Evolutionary conservation across 2,888 invertebrate species (phyloP).

Genomic region (Ectemnius cavifrons): DNA sequence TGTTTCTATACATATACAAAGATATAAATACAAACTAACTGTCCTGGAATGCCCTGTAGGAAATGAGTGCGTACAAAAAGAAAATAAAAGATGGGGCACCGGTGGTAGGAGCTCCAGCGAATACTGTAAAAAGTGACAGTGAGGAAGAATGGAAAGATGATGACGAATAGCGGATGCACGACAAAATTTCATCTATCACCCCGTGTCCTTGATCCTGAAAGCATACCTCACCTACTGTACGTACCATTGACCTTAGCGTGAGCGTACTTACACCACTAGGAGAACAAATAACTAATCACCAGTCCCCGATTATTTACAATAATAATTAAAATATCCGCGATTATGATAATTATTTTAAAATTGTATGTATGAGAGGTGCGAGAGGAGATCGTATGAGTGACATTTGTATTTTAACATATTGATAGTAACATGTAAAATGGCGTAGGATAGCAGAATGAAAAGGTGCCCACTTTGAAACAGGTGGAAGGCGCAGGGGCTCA

Average conservation of each 20-base stretch:
- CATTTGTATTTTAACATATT: conserved; percentile 79
- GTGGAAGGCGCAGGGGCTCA: conserved; percentile 69
- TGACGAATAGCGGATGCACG: conserved; percentile 79
- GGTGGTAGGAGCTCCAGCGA: conserved; percentile 78
- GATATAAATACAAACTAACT: background rate
- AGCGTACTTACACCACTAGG: conserved; percentile 78
- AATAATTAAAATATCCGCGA: conserved; percentile 74
- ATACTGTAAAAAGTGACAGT: conserved; percentile 81
- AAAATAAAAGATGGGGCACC: conserved; percentile 79
- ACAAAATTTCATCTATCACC: conserved; percentile 77
- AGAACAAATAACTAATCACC: conserved; percentile 76
- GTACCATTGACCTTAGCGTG: conserved; percentile 79
- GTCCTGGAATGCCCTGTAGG: conserved; percentile 79
- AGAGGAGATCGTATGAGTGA: conserved; percentile 73
- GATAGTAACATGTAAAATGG: conserved; percentile 78
- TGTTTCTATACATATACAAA: background rate
- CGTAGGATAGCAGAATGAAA: conserved; percentile 71
- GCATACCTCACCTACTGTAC: conserved; percentile 79
- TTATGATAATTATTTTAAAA: conserved; percentile 77
- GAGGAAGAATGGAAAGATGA: conserved; percentile 83
- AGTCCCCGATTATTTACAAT: conserved; percentile 75
- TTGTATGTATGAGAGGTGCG: conserved; percentile 74
- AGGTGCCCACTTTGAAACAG: conserved; percentile 56
- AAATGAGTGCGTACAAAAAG: conserved; percentile 93
- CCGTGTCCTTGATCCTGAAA: conserved; percentile 77